Evolutionary conservation across 2,888 invertebrate species (phyloP), one percentile per base, ranked within the genome.

Genomic region (Julus scandinavius): DNA sequence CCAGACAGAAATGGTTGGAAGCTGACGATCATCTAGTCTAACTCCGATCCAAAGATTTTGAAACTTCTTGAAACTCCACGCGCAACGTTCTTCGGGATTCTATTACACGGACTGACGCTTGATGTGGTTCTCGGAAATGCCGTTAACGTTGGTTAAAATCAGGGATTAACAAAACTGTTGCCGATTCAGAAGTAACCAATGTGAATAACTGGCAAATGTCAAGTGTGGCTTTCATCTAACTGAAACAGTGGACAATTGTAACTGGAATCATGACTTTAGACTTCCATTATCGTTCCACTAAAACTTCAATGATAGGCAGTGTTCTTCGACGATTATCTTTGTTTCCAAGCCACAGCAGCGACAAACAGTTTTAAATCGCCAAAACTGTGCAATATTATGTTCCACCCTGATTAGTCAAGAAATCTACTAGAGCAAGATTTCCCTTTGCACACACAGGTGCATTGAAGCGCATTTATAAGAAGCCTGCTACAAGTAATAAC

Each of bases 21-120:
- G 72, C 72, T 72, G 72, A 72, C 72, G 72, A 20, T 29, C 11
- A 72, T 72, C 72, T n/a, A 11, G 72, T n/a, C 72, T 72, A 72
- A 72, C 72, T 9, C 9, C 72, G 29, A 72, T 72, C 72, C 72
- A 72, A 29, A 72, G 11, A 9, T 72, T 72, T 72, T 72, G 72
- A 72, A 72, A 72, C 13, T 72, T 72, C 72, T 72, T 72, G 72
- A 72, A 72, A 72, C 29, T 72, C 72, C 1, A 7, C 2, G 29
- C 72, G 29, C 13, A 6, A 50, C 50, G 50, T 50, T 5, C 3
- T 50, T 50, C 50, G 7, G 72, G 72, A 72, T 72, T 72, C 29
- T n/a, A 29, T 72, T 29, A 9, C 72, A 9, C 20, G 29, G 29
- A 72, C 72, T 29, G 20, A 20, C 63, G 72, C 72, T 72, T 72